Percentiles rank a stretch among this genome's conserved stretches.
Evolutionary conservation across 2,113 vertebrate species (phyloP).

Genomic region (Chinchilla lanigera): DNA sequence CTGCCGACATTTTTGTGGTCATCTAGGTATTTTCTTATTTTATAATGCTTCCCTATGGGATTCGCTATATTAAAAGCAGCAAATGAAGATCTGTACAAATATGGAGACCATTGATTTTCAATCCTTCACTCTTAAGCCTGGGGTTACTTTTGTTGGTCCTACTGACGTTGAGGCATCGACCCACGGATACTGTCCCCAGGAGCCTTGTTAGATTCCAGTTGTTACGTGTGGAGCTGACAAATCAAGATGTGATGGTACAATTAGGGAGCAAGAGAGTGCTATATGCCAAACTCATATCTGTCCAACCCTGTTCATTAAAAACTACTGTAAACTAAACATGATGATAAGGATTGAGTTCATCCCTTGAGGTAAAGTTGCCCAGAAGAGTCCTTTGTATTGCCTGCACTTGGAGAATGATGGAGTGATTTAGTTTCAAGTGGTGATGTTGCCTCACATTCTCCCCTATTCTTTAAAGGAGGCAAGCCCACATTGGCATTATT

Average conservation of each 20-base stretch:
- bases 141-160: background rate
- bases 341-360: background rate
- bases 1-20: background rate
- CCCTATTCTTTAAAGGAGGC: background rate
- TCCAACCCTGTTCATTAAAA: background rate
- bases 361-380: background rate
- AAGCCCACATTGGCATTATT: background rate
- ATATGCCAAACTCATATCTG: background rate
- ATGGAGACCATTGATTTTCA: slow-evolving; percentile 43
- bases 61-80: slow-evolving; percentile 6
- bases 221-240: background rate
- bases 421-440: background rate
- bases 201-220: slow-evolving; percentile 23
- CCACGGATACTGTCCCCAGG: background rate
- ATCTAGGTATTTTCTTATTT: slow-evolving; percentile 43
- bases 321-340: background rate
- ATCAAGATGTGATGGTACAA: background rate
- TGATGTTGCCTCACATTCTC: background rate
- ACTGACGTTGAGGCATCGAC: background rate
- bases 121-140: background rate
- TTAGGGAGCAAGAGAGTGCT: background rate
- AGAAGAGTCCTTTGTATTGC: background rate
- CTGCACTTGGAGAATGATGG: background rate
- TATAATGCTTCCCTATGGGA: background rate
- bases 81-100: slow-evolving; percentile 35